Base-by-base conservation (phyloP, 2,113 vertebrate genomes). In the Triplophysa tibetana region DNA sequence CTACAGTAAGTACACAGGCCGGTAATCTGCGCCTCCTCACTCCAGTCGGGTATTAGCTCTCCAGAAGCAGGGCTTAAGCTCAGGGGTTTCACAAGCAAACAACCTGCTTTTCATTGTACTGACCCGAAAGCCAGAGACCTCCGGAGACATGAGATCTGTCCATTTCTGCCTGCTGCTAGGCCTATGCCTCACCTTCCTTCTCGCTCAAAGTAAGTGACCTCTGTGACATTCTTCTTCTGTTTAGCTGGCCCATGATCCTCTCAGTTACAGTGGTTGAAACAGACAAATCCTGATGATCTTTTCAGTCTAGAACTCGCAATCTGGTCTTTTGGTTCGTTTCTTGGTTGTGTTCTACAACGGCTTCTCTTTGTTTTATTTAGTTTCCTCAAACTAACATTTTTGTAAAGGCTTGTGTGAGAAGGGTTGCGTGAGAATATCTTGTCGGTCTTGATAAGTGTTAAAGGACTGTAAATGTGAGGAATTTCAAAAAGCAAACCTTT, bases 131-230 rank as follows among this genome's bases (percentile, higher is more conserved):
- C 85, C 75, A 56, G 82, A 83, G 68, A 88, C 78, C 86, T 82
- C 74, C 87, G 86, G 81, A 87, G 77, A 63, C 89, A 95, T 95
- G 95, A 87, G 88, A 88, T 87, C 89, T 77, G 82, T 89, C 81
- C 82, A 68, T 17, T 84, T 77, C 87, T 91, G 88, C 83, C 87
- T 89, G 43, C 61, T 89, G 48, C 82, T 90, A 77, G 84, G 93
- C 89, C 58, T 83, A 86, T 88, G 84, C 86, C 13, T 90, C 77
- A 74, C 91, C 74, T 77, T 94, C 84, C 88, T 94, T 9, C 56
- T 85, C 79, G 82, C 78, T 66, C 79, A 92, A 88, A 89, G 95
- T 95, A 93, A 95, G 94, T 87, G 83, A n/a, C 45, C 50, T 87
- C 23, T 73, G 26, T 60, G 33, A 38, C 16, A 9, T 41, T 24